These are phyloP conservation scores for Sericinus montela DNA, from an alignment of 2,888 invertebrate species.

Conservation along the genomic window DNA sequence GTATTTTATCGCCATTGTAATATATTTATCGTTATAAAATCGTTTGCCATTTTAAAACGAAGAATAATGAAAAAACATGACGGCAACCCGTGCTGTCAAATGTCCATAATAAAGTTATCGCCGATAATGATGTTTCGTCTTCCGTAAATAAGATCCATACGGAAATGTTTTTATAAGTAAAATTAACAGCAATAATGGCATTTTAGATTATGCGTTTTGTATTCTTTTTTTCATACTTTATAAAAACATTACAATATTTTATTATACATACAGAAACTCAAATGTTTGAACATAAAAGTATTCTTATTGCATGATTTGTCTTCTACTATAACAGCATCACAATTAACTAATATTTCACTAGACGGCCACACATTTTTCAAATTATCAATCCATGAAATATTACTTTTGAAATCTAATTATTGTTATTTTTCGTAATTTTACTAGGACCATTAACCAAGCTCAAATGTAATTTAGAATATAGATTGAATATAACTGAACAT, in stretches of 20 bases:
- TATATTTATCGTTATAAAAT: not conserved
- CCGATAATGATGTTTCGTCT: not conserved
- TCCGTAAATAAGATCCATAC: not conserved
- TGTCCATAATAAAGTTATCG: not conserved
- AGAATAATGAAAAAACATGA: not conserved
- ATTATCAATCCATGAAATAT: too few species aligned
- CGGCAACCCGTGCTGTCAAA: too few species aligned
- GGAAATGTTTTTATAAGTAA: not conserved
- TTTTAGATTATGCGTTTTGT: too few species aligned
- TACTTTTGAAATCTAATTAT: too few species aligned
- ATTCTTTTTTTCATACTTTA: not conserved
- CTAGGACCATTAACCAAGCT: too few species aligned
- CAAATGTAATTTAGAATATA: too few species aligned
- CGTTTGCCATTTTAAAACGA: not conserved
- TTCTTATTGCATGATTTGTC: too few species aligned
- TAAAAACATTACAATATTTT: not conserved
- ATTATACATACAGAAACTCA: not conserved
- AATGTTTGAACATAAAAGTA: not conserved
- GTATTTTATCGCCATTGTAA: slow-evolving; percentile 5
- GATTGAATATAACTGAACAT: too few species aligned
- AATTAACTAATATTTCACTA: too few species aligned
- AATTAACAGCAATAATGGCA: too few species aligned
- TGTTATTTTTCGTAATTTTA: too few species aligned
- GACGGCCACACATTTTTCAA: too few species aligned
- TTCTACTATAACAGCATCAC: not conserved